Evolutionary conservation across 2,797 vertebrate species (phyloP).

Genomic region (Delichon dasypus): DNA sequence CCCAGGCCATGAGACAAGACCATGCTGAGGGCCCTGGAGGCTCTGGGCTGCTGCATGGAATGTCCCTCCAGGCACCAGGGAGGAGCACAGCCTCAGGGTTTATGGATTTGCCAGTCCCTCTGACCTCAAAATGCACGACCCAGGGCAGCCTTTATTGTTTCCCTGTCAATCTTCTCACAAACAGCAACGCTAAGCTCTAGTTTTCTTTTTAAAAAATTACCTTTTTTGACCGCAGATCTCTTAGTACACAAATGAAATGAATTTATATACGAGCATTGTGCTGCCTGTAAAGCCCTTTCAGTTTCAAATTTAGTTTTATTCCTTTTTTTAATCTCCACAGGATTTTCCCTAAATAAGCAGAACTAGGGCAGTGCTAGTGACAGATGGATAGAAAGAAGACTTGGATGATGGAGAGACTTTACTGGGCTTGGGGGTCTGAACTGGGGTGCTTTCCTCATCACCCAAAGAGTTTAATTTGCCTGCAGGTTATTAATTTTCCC

Average conservation of each 20-base stretch:
- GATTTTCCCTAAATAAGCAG: slow-evolving; percentile 50
- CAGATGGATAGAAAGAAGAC: slow-evolving; percentile 17
- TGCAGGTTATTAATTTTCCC: slow-evolving; percentile 50
- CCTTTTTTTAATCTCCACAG: slow-evolving; percentile 38
- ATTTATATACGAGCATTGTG: not conserved
- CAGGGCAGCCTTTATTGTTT: not conserved
- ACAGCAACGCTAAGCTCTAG: not conserved
- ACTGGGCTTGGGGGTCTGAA: not conserved
- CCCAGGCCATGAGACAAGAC: not conserved
- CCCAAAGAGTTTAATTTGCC: slow-evolving; percentile 19
- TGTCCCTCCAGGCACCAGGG: not conserved
- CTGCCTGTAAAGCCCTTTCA: slow-evolving; percentile 23
- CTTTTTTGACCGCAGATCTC: not conserved
- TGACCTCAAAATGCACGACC: not conserved
- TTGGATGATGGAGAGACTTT: not conserved
- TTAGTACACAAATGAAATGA: not conserved
- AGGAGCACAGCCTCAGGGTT: not conserved
- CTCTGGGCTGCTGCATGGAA: not conserved
- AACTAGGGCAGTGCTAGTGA: slow-evolving; percentile 40
- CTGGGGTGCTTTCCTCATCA: not conserved
- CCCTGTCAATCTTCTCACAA: not conserved
- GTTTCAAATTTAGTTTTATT: slow-evolving; percentile 43
- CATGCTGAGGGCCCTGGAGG: not conserved
- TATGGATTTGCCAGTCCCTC: not conserved
- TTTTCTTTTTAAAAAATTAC: not conserved